Evolutionary conservation across 2,888 invertebrate species (phyloP).

Genomic region (Antitype chi): DNA sequence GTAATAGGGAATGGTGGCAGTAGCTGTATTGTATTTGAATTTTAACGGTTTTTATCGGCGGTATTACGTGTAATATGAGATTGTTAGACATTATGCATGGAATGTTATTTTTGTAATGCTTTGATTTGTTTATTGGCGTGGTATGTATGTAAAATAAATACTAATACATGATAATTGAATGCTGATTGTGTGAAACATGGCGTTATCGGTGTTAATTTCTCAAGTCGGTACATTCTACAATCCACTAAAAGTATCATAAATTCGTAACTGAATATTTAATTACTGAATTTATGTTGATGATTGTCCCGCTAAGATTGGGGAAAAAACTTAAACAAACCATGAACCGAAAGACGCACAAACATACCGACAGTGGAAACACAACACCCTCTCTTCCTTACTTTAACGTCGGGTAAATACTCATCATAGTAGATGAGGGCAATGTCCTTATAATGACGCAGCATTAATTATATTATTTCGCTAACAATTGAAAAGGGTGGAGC

Average conservation of each 20-base stretch:
- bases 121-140: slow-evolving; percentile 34
- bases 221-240: not conserved
- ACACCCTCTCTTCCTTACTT: not conserved
- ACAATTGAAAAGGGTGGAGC: slow-evolving; percentile 76
- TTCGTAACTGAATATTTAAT: not conserved
- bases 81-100: slow-evolving; percentile 15
- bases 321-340: not conserved
- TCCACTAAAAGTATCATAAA: not conserved
- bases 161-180: not conserved
- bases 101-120: slow-evolving; percentile 16
- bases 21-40: slow-evolving; percentile 45
- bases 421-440: slow-evolving; percentile 39
- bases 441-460: slow-evolving; percentile 48
- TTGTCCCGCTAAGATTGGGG: not conserved
- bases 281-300: not conserved
- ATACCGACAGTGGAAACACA: slow-evolving; percentile 5
- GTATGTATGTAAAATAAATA: not conserved
- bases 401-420: slow-evolving; percentile 5
- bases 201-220: not conserved
- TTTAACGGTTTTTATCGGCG: slow-evolving; percentile 53
- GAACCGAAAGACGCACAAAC: not conserved
- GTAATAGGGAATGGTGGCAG: slow-evolving; percentile 61
- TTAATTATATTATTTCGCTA: slow-evolving; percentile 54
- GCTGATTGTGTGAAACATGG: not conserved
- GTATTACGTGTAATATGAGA: slow-evolving; percentile 45